phyloP scores from a whole-genome alignment of 2,113 vertebrate species.

The Penelope pileata region DNA sequence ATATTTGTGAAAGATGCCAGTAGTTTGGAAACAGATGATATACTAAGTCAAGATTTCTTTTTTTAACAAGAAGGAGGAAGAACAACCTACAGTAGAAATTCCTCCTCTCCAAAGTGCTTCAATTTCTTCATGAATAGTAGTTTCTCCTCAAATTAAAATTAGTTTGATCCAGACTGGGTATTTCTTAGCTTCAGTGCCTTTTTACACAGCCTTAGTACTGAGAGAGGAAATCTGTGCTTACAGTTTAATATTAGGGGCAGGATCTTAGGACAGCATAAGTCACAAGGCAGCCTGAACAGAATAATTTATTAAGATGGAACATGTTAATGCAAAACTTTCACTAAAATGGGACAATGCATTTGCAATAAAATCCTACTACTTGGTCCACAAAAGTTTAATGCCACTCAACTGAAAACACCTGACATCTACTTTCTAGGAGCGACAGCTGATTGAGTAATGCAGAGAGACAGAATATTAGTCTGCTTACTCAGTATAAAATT shows the following conservation, averaged over 20 bases:
- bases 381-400: neutral
- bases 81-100: conserved; percentile 22
- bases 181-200: neutral
- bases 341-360: conserved; percentile 18
- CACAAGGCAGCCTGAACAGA: neutral
- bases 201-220: neutral
- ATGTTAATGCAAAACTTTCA: conserved; percentile 34
- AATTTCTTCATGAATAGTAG: neutral
- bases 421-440: neutral
- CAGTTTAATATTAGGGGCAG: conserved; percentile 26
- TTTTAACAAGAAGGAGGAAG: neutral
- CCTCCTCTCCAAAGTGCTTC: neutral
- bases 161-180: conserved; percentile 8
- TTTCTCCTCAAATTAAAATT: conserved; percentile 14
- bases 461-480: conserved; percentile 31
- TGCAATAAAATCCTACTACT: neutral
- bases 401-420: neutral
- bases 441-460: neutral
- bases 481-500: conserved; percentile 34
- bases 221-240: conserved; percentile 43
- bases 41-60: conserved; percentile 32
- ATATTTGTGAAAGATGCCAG: conserved; percentile 45
- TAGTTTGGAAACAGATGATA: conserved; percentile 55
- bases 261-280: neutral
- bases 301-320: conserved; percentile 28